Conservation (phyloP, 1,140 invertebrate species). For the Oncopeltus fasciatus region DNA sequence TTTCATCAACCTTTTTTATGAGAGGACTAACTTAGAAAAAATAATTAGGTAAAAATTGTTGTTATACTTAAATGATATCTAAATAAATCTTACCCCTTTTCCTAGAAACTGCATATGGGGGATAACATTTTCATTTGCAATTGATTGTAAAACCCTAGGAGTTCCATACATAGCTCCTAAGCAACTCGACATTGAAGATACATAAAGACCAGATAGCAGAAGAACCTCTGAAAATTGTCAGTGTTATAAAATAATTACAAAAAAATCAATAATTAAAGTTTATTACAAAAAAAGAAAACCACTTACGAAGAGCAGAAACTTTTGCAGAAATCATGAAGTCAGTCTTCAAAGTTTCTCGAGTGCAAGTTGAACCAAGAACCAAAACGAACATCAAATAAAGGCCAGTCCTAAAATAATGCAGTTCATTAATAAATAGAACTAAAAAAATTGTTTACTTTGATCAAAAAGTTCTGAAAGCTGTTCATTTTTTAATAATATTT, state of each 20-base stretch:
- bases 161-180: slow-evolving; percentile 90
- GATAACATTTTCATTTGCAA: slow-evolving; percentile 89
- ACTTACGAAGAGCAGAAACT: slow-evolving; percentile 55
- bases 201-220: slow-evolving; percentile 80
- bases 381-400: slow-evolving; percentile 79
- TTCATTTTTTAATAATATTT: no score
- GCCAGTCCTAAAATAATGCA: slow-evolving; percentile 56
- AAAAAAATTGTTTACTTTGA: no score
- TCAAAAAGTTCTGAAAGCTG: no score
- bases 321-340: slow-evolving; percentile 87
- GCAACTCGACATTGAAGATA: slow-evolving; percentile 87
- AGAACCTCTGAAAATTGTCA: slow-evolving; percentile 40
- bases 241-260: background rate
- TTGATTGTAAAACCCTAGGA: slow-evolving; percentile 83
- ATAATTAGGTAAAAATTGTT: no score
- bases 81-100: slow-evolving; percentile 77
- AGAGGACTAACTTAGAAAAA: no score
- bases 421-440: no score
- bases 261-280: background rate
- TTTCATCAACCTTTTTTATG: no score
- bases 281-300: background rate
- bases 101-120: slow-evolving; percentile 73
- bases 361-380: slow-evolving; percentile 77
- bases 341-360: slow-evolving; percentile 48
- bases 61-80: no score